A percentile compares a stretch with the other conserved stretches of the same genome.
phyloP scores from a whole-genome alignment of 35 echinoderm and acorn worm species.

The Ophioderma brevispina region DNA sequence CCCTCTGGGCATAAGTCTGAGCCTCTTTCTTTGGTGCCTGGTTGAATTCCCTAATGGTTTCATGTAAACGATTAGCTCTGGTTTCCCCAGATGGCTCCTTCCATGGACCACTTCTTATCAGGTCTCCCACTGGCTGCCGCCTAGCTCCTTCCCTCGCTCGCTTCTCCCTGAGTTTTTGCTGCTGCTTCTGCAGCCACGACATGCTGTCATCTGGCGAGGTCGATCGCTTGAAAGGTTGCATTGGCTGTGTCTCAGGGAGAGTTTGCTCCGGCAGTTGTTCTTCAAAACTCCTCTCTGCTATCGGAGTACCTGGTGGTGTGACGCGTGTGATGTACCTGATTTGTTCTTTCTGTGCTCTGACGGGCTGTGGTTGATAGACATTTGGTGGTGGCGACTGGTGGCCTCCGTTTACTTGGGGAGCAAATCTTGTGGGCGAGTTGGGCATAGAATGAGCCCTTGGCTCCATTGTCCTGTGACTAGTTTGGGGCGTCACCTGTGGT shows the following conservation, averaged over 20 bases:
- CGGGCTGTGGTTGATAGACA: conserved; percentile 45
- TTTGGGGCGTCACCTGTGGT: neutral
- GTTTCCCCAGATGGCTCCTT: neutral
- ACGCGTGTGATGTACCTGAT: conserved; percentile 32
- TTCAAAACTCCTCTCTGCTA: neutral
- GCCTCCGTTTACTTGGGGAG: neutral
- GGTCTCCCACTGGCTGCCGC: neutral
- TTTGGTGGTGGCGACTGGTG: neutral
- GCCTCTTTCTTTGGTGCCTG: neutral
- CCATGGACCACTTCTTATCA: neutral
- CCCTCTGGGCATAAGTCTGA: neutral
- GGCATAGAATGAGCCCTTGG: neutral
- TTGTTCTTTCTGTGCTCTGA: conserved; percentile 48
- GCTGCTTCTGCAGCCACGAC: conserved; percentile 52
- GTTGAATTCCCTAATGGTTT: no score
- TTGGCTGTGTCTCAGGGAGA: neutral
- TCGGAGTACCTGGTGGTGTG: neutral
- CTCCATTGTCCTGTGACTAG: neutral
- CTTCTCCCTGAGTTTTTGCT: conserved; percentile 62
- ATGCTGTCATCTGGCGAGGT: conserved; percentile 25
- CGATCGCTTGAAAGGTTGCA: neutral
- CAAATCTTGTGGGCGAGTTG: neutral
- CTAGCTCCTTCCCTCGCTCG: conserved; percentile 6
- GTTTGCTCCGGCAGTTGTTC: neutral
- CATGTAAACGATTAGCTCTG: no score